Conservation (phyloP, 2,797 vertebrate genomes). For the Antennarius maculatus region DNA sequence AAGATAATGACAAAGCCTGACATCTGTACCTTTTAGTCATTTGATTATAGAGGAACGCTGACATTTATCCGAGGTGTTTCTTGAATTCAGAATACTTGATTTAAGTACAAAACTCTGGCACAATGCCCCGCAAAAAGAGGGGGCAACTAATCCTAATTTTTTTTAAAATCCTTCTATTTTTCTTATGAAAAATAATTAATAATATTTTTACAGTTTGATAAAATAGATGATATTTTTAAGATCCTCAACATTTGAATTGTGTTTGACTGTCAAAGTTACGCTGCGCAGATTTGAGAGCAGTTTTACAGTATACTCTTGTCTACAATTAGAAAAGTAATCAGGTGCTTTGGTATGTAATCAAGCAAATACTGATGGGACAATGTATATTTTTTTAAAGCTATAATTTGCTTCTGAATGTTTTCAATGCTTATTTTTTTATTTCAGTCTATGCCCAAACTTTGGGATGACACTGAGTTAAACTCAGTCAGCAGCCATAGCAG, state of each 20-base stretch:
- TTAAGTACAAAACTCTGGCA: not conserved
- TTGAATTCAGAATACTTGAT: not conserved
- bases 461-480: slow-evolving; percentile 40
- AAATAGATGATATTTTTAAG: not conserved
- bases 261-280: not conserved
- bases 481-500: too few species aligned
- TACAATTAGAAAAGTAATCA: not conserved
- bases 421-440: not conserved
- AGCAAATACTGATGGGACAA: not conserved
- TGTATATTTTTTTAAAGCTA: not conserved
- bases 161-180: not conserved
- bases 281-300: not conserved
- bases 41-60: not conserved
- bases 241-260: not conserved
- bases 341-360: not conserved
- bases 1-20: not conserved
- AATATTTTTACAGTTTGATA: not conserved
- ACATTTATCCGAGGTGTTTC: not conserved
- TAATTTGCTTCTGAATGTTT: slow-evolving; percentile 6
- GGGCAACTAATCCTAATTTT: too few species aligned
- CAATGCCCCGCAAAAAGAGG: not conserved
- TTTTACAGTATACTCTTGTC: not conserved
- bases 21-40: not conserved
- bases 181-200: too few species aligned
- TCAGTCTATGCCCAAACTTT: slow-evolving; percentile 10